Conservation (phyloP, 2,113 vertebrate genomes). For the Indicator indicator region DNA sequence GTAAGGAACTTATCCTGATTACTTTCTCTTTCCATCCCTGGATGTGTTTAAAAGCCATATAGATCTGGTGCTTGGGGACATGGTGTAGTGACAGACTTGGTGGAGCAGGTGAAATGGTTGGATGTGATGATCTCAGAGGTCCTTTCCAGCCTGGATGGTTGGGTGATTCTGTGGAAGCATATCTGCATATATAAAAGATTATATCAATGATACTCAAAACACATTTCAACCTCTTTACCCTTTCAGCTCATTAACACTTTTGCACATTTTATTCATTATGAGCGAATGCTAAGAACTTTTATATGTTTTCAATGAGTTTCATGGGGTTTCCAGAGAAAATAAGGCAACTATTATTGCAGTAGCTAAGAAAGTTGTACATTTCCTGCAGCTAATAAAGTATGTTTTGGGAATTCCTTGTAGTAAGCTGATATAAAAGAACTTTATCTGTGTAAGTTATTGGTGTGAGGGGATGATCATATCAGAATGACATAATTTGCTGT, state of each 20-base stretch:
- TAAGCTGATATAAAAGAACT: background rate
- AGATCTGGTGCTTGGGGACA: too few relatives aligned
- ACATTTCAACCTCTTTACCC: background rate
- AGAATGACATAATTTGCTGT: background rate
- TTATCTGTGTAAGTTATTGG: background rate
- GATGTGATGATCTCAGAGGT: too few relatives aligned
- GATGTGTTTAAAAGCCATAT: too few relatives aligned
- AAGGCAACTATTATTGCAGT: background rate
- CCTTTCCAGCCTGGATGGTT: too few relatives aligned
- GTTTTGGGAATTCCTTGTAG: background rate
- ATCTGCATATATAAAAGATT: background rate
- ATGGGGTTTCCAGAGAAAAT: background rate
- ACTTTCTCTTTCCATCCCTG: background rate
- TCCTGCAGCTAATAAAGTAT: background rate
- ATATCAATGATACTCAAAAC: background rate
- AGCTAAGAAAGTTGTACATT: background rate
- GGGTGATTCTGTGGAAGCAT: too few relatives aligned
- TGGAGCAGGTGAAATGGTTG: too few relatives aligned
- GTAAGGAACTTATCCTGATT: background rate
- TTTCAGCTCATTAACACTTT: background rate
- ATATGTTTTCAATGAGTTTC: background rate
- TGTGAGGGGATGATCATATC: background rate
- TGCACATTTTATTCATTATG: constrained; percentile 18
- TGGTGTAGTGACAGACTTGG: too few relatives aligned
- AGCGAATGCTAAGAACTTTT: background rate